Base-by-base conservation (phyloP, 2,113 vertebrate genomes). In the Amblyopsis rosae region DNA sequence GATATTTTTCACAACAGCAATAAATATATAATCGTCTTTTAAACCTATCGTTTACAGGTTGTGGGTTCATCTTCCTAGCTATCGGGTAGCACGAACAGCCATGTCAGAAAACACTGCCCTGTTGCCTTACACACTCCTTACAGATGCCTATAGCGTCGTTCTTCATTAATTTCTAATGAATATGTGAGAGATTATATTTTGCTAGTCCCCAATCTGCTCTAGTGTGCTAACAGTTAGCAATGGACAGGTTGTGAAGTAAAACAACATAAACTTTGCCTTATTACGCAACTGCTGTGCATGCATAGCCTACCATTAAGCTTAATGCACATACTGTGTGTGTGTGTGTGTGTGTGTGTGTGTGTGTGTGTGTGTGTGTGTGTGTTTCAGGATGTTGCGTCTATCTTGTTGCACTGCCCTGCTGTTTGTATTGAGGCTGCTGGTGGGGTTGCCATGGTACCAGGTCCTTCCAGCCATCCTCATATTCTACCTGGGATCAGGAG, bases 401-500 rank as follows among this genome's bases (percentile, higher is more conserved):
- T 92, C 89, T 8, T 93, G 93, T 69, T 93, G 95, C 77, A 86
- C 94, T 5, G 94, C 82, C 0, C 74, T 96, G 77, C 90, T 98
- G 66, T 91, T 98, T 12, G 90, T 96, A 83, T 82, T 96, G 86
- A 91, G 91, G 82, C 78, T 96, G 79, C 88, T 93, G 77, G 73
- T 93, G 77, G 93, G 90, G 53, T 75, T 99, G 65, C 91, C 96
- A 10, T 99, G 97, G 98, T 84, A 77, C 55, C 96, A 96, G 78
- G 92, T 96, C 59, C 70, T 94, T 16, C 94, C 94, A 0, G 93
- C 94, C 46, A 74, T 95, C 72, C 72, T 95, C 16, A 90, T 97
- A 65, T 93, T 98, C 82, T 98, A 96, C 89, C 87, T 98, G 83
- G 96, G 92, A 32, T 95, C 94, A 0, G 95, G 96, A 0, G 96